phyloP scores from a whole-genome alignment of 2,113 vertebrate genomes.

The Chloropsis hardwickii region DNA sequence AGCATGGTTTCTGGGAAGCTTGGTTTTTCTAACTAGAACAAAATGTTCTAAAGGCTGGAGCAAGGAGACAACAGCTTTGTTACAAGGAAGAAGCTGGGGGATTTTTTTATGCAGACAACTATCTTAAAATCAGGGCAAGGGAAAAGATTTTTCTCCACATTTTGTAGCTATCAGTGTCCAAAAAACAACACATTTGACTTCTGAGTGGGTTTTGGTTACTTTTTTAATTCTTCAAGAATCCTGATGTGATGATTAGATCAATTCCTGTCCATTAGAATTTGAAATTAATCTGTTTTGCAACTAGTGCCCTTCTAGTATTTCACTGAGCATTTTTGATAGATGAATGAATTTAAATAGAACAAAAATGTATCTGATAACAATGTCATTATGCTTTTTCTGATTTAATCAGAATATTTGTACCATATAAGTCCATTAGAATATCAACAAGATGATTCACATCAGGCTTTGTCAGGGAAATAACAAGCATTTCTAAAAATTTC shows the following conservation, averaged over 20 bases:
- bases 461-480: background rate
- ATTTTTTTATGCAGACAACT: background rate
- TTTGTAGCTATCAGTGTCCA: background rate
- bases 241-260: constrained; percentile 17
- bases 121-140: background rate
- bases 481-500: background rate
- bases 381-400: constrained; percentile 37
- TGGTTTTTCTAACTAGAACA: background rate
- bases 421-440: constrained; percentile 30
- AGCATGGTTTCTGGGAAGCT: background rate
- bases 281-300: constrained; percentile 46
- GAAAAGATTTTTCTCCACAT: background rate
- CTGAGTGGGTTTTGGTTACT: background rate
- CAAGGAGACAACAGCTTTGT: background rate
- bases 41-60: background rate
- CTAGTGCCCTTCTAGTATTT: constrained; percentile 8
- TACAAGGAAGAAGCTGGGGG: background rate
- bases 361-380: constrained; percentile 39
- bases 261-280: constrained; percentile 53
- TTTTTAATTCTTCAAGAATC: constrained; percentile 3
- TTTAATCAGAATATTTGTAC: constrained; percentile 40
- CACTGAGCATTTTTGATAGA: constrained; percentile 40
- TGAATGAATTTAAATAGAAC: constrained; percentile 26
- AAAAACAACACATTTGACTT: background rate
- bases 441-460: background rate